phyloP scores from a whole-genome alignment of 2,113 vertebrate genomes.

The Capreolus pygargus region DNA sequence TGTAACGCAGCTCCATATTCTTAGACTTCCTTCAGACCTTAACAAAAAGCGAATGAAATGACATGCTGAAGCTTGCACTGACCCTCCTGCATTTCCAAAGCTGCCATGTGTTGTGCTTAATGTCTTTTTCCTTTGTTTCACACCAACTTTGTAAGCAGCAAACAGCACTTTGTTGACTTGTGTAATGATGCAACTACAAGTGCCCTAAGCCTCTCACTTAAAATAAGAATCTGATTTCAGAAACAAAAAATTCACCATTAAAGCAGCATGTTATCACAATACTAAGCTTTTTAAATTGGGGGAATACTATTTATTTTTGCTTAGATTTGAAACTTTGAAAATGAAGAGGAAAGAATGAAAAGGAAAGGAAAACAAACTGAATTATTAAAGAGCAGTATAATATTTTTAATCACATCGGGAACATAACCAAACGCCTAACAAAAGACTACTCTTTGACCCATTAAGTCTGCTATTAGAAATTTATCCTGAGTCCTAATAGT shows the following conservation, averaged over 20 bases:
- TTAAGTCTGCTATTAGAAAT: not conserved
- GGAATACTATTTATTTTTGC: not conserved
- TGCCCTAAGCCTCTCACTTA: not conserved
- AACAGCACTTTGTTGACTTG: not conserved
- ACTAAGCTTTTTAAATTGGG: not conserved
- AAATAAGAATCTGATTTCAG: not conserved
- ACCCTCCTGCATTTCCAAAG: not conserved
- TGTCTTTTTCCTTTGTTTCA: not conserved
- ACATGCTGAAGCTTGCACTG: conserved; percentile 48
- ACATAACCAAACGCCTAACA: not conserved
- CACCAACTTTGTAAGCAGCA: conserved; percentile 36
- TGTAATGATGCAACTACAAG: not conserved
- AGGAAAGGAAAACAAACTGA: not conserved
- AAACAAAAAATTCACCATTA: not conserved
- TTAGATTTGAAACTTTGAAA: conserved; percentile 3
- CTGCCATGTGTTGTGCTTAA: not conserved
- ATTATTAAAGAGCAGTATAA: not conserved
- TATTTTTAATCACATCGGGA: not conserved
- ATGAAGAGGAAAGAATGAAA: not conserved
- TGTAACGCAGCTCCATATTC: conserved; percentile 24
- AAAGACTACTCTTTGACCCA: not conserved
- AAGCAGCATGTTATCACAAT: not conserved
- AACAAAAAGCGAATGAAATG: conserved; percentile 21
- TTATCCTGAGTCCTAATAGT: not conserved
- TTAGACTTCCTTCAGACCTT: not conserved